Conservation (phyloP, 2,888 invertebrate species). For the Podotricha telesiphe region DNA sequence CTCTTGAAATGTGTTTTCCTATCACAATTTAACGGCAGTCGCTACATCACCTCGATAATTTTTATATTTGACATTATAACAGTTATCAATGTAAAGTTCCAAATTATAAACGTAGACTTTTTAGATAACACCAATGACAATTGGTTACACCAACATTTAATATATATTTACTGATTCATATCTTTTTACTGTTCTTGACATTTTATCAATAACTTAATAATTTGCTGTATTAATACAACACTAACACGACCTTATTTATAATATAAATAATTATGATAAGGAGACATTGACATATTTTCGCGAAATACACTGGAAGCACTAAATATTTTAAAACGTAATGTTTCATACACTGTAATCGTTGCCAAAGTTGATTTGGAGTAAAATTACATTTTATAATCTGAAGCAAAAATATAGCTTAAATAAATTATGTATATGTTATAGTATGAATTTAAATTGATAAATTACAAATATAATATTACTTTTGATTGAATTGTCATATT, state of each 20-base stretch:
- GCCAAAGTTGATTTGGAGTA: neutral
- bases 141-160: neutral
- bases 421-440: too few relatives aligned
- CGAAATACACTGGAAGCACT: conserved; percentile 9
- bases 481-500: neutral
- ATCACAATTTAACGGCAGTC: conserved; percentile 51
- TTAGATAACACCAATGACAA: conserved; percentile 18
- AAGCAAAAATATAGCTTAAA: too few relatives aligned
- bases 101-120: conserved; percentile 4
- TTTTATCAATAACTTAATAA: neutral
- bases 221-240: conserved; percentile 2
- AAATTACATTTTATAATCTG: neutral
- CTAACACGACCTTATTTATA: conserved; percentile 10
- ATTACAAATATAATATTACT: too few relatives aligned
- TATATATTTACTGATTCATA: conserved; percentile 3
- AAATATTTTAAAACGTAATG: neutral
- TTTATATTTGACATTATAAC: conserved; percentile 37
- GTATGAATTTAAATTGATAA: too few relatives aligned
- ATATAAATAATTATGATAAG: conserved; percentile 22
- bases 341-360: neutral
- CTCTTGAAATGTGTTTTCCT: conserved; percentile 53
- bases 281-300: conserved; percentile 32
- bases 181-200: neutral
- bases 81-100: conserved; percentile 13
- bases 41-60: conserved; percentile 62